Evolutionary conservation across 1,140 invertebrate genomes (phyloP), one percentile per base, ranked within the genome.

Genomic region (Trachymyrmex septentrionalis): DNA sequence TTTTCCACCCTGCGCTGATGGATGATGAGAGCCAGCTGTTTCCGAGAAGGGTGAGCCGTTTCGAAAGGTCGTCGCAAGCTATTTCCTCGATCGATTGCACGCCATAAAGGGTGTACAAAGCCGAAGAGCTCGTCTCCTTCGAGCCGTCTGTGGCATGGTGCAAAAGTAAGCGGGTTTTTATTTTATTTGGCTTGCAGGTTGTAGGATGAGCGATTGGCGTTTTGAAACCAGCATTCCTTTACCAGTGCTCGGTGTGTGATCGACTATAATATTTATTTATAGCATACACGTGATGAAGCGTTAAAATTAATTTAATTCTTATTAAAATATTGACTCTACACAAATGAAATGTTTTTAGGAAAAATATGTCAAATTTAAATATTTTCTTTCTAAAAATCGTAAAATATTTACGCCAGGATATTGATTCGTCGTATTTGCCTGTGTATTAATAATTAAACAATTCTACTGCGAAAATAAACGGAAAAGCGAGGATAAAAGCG

Each of bases 11-110:
- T 63, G 63, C 87, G 63, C 85, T 90, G 89, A 90, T 90, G 86
- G 80, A 90, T 87, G 88, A 90, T 75, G 89, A 85, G 88, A 81
- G 88, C 89, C 89, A 90, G 89, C 89, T 90, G 89, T 90, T 90
- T 69, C 80, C 86, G 55, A 85, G 86, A 48, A 87, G 88, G 88
- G 88, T 85, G 86, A 90, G 71, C 88, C 86, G 44, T 85, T 90
- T 64, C 75, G 88, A 90, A 90, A 90, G 89, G 88, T 90, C 78
- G 78, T 87, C 77, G 75, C 88, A 75, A 90, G 75, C 71, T 86
- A 67, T 90, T 63, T 73, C 76, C 38, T 66, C 88, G 89, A 90
- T 90, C 89, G 89, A 90, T 88, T 88, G 80, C 19, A 38, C 53
- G 19, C 63, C 38, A 77, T 80, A 90, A 90, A 90, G 86, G 88